phyloP scores from a whole-genome alignment of 1,140 invertebrate species.

The Drosophila virilis region DNA sequence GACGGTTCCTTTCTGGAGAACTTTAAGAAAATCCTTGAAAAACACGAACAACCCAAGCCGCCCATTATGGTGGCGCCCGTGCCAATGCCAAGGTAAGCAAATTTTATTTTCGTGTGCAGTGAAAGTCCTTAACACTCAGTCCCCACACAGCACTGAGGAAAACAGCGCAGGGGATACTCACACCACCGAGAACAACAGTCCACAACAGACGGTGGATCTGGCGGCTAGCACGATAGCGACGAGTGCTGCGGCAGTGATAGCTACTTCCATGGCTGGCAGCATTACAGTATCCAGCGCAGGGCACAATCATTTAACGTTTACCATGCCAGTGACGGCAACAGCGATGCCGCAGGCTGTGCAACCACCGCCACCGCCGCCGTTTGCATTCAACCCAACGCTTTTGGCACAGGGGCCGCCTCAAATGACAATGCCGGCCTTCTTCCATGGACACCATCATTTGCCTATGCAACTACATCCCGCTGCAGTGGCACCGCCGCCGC shows the following conservation, averaged over 20 bases:
- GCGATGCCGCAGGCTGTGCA: slow-evolving; percentile 72
- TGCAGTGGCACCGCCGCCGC: slow-evolving; percentile 78
- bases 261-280: slow-evolving; percentile 45
- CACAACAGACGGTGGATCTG: slow-evolving; percentile 39
- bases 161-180: slow-evolving; percentile 39
- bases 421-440: slow-evolving; percentile 64
- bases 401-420: slow-evolving; percentile 68
- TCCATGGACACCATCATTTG: slow-evolving; percentile 61
- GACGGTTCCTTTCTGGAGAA: slow-evolving; percentile 91
- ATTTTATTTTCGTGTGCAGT: no score
- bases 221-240: slow-evolving; percentile 38
- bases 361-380: slow-evolving; percentile 79
- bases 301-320: slow-evolving; percentile 72
- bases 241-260: slow-evolving; percentile 46
- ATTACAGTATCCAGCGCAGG: slow-evolving; percentile 53
- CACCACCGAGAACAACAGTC: slow-evolving; percentile 37
- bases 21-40: slow-evolving; percentile 88
- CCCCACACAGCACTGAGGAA: slow-evolving; percentile 43
- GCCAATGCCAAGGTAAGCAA: slow-evolving; percentile 43
- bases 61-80: slow-evolving; percentile 67
- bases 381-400: slow-evolving; percentile 83
- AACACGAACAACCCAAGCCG: slow-evolving; percentile 83
- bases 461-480: slow-evolving; percentile 62
- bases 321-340: slow-evolving; percentile 66
- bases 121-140: neutral